phyloP scores from a whole-genome alignment of 37 sponge, comb jelly and placozoan species.

The Beroe ovata region DNA sequence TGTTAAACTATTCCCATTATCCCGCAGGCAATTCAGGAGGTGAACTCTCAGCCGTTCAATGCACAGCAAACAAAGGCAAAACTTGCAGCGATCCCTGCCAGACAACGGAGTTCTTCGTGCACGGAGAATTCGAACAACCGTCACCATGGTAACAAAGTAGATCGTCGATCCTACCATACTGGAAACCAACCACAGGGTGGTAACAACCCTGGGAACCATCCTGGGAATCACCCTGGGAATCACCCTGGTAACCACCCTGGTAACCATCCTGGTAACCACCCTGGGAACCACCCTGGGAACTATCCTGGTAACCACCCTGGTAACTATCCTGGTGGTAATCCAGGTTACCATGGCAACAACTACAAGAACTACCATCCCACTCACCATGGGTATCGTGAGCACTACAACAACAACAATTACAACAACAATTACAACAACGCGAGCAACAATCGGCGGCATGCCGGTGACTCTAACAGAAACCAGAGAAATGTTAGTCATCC shows the following conservation, averaged over 20 bases:
- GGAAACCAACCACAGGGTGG: not conserved
- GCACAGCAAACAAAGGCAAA: constrained; percentile 62
- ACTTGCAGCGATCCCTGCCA: constrained; percentile 43
- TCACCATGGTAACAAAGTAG: not conserved
- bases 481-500: not conserved
- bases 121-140: constrained; percentile 17
- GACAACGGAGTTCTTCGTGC: constrained; percentile 50
- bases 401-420: not conserved
- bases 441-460: not conserved
- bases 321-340: not conserved
- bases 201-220: not conserved
- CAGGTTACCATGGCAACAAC: not conserved
- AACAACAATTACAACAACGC: constrained; percentile 38
- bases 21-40: constrained; percentile 21
- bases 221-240: not conserved
- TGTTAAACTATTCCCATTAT: too few species aligned
- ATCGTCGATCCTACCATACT: not conserved
- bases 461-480: constrained; percentile 13
- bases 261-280: constrained; percentile 15
- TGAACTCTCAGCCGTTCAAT: constrained; percentile 25
- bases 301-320: not conserved
- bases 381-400: constrained; percentile 10
- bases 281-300: not conserved
- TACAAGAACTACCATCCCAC: not conserved
- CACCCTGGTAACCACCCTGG: constrained; percentile 52